These are phyloP conservation scores for Synchiropus splendidus DNA, from an alignment of 2,113 vertebrate genomes.

Conservation along the genomic window DNA sequence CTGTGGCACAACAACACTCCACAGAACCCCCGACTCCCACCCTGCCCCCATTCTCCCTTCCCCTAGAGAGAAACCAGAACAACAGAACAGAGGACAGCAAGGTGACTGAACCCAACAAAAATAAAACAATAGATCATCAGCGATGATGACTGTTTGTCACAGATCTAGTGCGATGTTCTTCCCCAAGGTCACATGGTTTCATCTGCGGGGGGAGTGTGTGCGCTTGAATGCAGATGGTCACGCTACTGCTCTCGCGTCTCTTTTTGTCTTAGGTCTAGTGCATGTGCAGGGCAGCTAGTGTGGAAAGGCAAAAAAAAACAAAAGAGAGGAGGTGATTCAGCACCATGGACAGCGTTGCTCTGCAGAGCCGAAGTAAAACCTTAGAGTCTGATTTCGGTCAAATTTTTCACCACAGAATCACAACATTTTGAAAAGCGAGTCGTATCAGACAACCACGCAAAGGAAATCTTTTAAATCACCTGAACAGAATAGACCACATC, in stretches of 20 bases:
- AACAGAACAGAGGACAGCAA: not conserved
- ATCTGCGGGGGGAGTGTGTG: conserved; percentile 1
- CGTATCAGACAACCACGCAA: too few relatives aligned
- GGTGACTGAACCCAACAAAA: not conserved
- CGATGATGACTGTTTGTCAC: conserved; percentile 22
- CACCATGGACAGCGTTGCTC: conserved; percentile 42
- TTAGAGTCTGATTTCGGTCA: too few relatives aligned
- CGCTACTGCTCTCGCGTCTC: conserved; percentile 4
- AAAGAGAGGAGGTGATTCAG: conserved; percentile 32
- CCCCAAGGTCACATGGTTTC: conserved; percentile 22
- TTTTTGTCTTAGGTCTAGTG: too few relatives aligned
- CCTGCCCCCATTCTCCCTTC: conserved; percentile 1
- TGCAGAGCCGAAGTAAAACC: conserved; percentile 5
- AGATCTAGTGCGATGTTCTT: conserved; percentile 30
- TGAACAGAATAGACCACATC: too few relatives aligned
- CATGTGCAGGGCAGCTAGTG: too few relatives aligned
- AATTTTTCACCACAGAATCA: too few relatives aligned
- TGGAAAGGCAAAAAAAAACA: conserved; percentile 2
- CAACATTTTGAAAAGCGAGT: too few relatives aligned
- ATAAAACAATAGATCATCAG: conserved; percentile 1
- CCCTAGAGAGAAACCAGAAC: too few relatives aligned
- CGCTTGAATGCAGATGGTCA: conserved; percentile 20
- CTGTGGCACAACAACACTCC: conserved; percentile 58
- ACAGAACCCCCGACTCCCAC: conserved; percentile 39
- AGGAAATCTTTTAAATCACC: too few relatives aligned